A percentile compares a stretch with the other conserved stretches of the same genome.
These are phyloP conservation scores for Microhierax caerulescens DNA, from an alignment of 2,797 vertebrate species.

Conservation along the genomic window DNA sequence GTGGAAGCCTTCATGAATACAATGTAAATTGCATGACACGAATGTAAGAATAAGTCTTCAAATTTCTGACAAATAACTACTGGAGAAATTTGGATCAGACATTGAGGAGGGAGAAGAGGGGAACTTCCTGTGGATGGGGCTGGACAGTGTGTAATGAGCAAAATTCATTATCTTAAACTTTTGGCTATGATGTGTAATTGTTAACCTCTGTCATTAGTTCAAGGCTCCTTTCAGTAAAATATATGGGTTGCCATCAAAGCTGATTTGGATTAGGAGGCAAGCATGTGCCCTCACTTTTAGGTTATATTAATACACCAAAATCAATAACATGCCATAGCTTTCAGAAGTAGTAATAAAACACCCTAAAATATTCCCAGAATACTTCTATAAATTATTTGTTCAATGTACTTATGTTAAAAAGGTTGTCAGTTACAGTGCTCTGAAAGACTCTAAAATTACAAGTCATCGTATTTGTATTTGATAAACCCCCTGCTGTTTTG, in stretches of 20 bases:
- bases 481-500: conserved; percentile 75
- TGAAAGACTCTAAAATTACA: conserved; percentile 79
- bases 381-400: conserved; percentile 83
- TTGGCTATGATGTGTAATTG: conserved; percentile 71
- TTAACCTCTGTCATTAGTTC: conserved; percentile 72
- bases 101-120: not conserved
- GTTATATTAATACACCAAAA: conserved; percentile 80
- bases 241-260: conserved; percentile 70
- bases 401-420: conserved; percentile 83
- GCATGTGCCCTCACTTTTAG: conserved; percentile 70
- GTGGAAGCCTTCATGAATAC: conserved; percentile 36
- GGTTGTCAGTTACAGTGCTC: conserved; percentile 78
- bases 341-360: conserved; percentile 80
- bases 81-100: conserved; percentile 23
- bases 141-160: conserved; percentile 35
- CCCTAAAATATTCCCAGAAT: conserved; percentile 83
- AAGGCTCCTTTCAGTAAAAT: conserved; percentile 72
- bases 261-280: conserved; percentile 74
- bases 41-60: conserved; percentile 20
- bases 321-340: conserved; percentile 78
- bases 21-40: not conserved
- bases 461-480: conserved; percentile 76
- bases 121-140: conserved; percentile 24
- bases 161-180: conserved; percentile 77
- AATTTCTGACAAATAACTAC: not conserved